Base-by-base conservation (phyloP, 53 echinoderm and acorn worm species). In the Apostichopus leukothele region DNA sequence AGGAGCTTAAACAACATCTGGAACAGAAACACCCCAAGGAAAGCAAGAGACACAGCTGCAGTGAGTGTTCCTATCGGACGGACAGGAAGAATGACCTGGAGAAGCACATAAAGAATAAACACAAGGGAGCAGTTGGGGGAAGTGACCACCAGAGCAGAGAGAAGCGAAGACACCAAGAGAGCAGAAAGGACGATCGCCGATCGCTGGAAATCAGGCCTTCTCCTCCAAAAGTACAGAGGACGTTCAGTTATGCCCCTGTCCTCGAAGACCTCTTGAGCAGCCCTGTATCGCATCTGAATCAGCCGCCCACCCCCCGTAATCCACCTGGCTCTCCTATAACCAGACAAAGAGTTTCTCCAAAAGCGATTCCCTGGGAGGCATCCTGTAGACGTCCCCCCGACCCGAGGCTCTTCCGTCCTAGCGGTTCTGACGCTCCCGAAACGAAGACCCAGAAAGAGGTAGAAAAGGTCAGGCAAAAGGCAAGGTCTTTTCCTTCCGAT, bases 301-400 rank as follows among this genome's bases (percentile, higher is more conserved):
- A 75, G 10, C 75, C 75, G 21, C 75, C 75, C 75, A 75, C 75
- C 75, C 75, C 39, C 39, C 39, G 21, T 16, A 75, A 27, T 75
- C 75, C 75, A 39, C 0, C 76, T 16, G 0, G 76, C 11, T 26
- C 25, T 6, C 76, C 76, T 39, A 39, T 25, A 25, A 25, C 39
- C 39, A 39, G 39, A 39, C 39, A 3, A 39, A 39, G 39, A 39
- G 39, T 39, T 39, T 39, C 39, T 39, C 3, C 76, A 6, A 76
- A 26, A 23, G 11, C 4, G 25, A 76, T 76, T 16, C 76, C 76
- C 16, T 26, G 0, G 76, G 16, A 4, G 9, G 11, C 63, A 63
- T 16, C 63, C 10, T 4, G 7, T 16, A 76, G 7, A 76, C 76
- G 76, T 26, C 14, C 14, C 6, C 76, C 76, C 4, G 76, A 79